These are phyloP conservation scores for Xiphophorus maculatus DNA, from an alignment of 2,113 vertebrate species.

Conservation along the genomic window DNA sequence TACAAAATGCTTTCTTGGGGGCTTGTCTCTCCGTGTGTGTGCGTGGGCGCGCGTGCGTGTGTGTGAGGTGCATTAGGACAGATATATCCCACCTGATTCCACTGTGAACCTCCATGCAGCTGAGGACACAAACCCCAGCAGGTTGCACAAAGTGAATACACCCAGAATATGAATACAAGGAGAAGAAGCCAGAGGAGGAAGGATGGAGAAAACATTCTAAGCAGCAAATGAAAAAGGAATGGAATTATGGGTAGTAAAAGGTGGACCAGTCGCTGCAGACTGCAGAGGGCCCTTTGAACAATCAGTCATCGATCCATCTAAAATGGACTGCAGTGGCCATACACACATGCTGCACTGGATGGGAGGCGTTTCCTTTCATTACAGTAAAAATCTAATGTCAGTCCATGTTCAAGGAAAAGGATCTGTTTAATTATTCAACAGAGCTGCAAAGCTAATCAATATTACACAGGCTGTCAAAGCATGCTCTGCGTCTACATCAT, in stretches of 20 bases:
- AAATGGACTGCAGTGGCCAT: constrained; percentile 19
- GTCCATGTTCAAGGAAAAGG: constrained; percentile 13
- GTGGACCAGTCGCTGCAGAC: constrained; percentile 42
- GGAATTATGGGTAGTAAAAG: constrained; percentile 36
- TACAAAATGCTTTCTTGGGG: too few species aligned
- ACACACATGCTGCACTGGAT: constrained; percentile 7
- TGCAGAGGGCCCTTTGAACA: constrained; percentile 31
- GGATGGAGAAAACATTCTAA: background rate
- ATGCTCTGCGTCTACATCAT: background rate
- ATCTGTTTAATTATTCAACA: constrained; percentile 42
- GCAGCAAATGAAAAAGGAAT: background rate
- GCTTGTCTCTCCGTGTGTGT: constrained; percentile 43
- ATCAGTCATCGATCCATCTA: constrained; percentile 43
- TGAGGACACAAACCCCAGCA: constrained; percentile 13
- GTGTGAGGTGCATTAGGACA: constrained; percentile 28
- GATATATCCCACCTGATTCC: constrained; percentile 39
- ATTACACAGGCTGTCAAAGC: constrained; percentile 23
- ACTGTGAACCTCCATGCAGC: constrained; percentile 34
- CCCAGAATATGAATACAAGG: background rate
- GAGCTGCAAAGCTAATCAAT: constrained; percentile 50
- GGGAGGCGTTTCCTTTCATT: constrained; percentile 12
- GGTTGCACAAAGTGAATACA: constrained; percentile 10
- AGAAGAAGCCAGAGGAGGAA: background rate
- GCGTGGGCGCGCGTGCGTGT: constrained; percentile 32
- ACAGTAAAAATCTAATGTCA: constrained; percentile 28